Base-by-base conservation (phyloP, 2,113 vertebrate species). In the Pipa parva region DNA sequence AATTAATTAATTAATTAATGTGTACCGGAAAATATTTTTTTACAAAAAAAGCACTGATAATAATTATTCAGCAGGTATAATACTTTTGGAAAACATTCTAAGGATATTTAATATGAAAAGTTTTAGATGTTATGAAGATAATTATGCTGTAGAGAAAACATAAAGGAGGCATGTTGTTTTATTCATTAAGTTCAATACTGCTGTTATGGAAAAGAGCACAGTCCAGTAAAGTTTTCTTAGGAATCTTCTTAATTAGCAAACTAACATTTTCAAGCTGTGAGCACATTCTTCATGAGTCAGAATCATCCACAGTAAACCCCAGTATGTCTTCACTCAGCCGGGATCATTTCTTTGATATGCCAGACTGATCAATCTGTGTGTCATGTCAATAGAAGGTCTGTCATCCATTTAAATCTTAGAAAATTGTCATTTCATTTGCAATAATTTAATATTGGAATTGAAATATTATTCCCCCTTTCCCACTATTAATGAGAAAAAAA, bases 261-360 rank as follows among this genome's bases (percentile, higher is more conserved):
- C 22, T 51, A 37, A 39, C 15, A 60, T 52, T 69, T 60, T 60
- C 57, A 28, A 52, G 24, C 56, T 60, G 65, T 52, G 57, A 29
- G 33, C 25, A 50, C 24, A 52, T 67, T 67, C 28, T 49, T 21
- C 24, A 51, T 60, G 46, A 69, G 17, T 69, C 48, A 39, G 17
- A 42, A 8, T 68, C 57, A 51, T 22, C 48, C 45, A 50, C 56
- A 60, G 46, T 29, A 59, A 39, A 28, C 18, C 65, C 12, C 65
- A 69, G 49, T 48, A 54, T 69, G 48, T 6, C 13, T 24, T 60
- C 24, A 60, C n/a, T 69, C 17, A 69, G 48, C 57, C 46, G 28
- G 31, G 50, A 52, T 49, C 20, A 36, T 48, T 33, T 69, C 46
- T 60, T 60, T 69, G 46, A 69, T 60, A 28, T 69, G 57, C 46